Base-by-base conservation (phyloP, 2,113 vertebrate genomes). In the Eptesicus fuscus region DNA sequence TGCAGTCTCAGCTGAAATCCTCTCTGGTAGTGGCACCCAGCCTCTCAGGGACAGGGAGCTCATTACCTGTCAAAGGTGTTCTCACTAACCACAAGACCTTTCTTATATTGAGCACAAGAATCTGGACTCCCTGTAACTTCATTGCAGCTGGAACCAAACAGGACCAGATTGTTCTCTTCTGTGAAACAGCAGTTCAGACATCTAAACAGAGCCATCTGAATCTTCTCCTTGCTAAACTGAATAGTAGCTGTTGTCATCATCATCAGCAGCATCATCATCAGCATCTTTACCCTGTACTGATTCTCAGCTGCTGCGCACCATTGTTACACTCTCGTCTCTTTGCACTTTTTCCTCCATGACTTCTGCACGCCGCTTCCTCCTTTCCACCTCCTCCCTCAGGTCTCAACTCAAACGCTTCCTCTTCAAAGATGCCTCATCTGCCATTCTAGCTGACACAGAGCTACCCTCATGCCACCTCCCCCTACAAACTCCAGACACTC, bases 391-490 rank as follows among this genome's bases (percentile, higher is more conserved):
- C 59, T 30, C 28, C 37, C 2, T 30, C 61, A 47, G 23, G 18
- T n/a, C 32, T 77, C 85, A 63, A 5, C 30, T 87, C 59, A 44
- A n/a, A 56, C 7, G 35, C 2, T 28, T 40, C 10, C 12, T 59
- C 61, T 78, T 80, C 22, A 71, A 44, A 73, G 65, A 53, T 7
- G 22, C 28, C 20, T 18, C 40, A 16, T 30, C 56, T 44, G 23
- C 56, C 8, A 20, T 30, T 49, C 7, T 2, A 63, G 40, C 25
- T 49, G 32, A 71, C 35, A 28, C 0, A 61, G 59, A 80, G 37
- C 22, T 32, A 44, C 6, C 9, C 20, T 7, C 9, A 4, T 0
- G 3, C 9, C 37, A 65, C 9, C 9, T 16, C 2, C 22, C 49
- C 10, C 18, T 18, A 30, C 35, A 49, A 35, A 53, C 1, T 30